Evolutionary conservation across 2,888 invertebrate species (phyloP).

Genomic region (Mimachlamys varia): DNA sequence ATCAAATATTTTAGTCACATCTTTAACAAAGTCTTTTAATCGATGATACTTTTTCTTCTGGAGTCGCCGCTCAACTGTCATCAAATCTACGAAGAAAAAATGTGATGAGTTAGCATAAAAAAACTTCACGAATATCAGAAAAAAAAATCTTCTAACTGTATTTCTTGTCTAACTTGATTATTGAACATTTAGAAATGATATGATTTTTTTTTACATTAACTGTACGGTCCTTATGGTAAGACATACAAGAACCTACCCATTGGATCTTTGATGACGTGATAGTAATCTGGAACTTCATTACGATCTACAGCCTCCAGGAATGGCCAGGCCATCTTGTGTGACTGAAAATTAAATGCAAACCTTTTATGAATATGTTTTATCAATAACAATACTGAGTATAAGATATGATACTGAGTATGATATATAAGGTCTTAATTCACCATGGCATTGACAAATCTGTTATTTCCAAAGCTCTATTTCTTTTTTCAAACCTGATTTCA

Average conservation of each 20-base stretch:
- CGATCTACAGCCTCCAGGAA: conserved; percentile 99
- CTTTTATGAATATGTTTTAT: neutral
- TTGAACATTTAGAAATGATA: too few relatives aligned
- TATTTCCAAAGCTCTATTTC: too few relatives aligned
- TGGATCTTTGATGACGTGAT: conserved; percentile 85
- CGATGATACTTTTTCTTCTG: conserved; percentile 91
- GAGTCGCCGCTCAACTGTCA: conserved; percentile 92
- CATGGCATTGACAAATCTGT: too few relatives aligned
- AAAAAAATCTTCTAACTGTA: too few relatives aligned
- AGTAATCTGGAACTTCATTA: conserved; percentile 97
- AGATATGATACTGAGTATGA: too few relatives aligned
- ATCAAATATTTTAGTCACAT: conserved; percentile 99
- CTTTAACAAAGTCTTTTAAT: conserved; percentile 97
- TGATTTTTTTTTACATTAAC: too few relatives aligned
- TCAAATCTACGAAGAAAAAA: conserved; percentile 88
- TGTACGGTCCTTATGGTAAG: too few relatives aligned
- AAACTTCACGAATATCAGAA: too few relatives aligned
- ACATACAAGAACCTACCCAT: conserved; percentile 79
- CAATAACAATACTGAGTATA: too few relatives aligned
- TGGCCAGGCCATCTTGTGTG: conserved; percentile 98
- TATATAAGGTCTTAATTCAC: too few relatives aligned
- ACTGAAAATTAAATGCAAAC: conserved; percentile 83
- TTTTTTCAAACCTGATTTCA: too few relatives aligned
- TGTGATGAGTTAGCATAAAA: conserved; percentile 38
- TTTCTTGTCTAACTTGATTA: too few relatives aligned